Evolutionary conservation across 1,140 invertebrate species (phyloP).

Genomic region (Maconellicoccus hirsutus): DNA sequence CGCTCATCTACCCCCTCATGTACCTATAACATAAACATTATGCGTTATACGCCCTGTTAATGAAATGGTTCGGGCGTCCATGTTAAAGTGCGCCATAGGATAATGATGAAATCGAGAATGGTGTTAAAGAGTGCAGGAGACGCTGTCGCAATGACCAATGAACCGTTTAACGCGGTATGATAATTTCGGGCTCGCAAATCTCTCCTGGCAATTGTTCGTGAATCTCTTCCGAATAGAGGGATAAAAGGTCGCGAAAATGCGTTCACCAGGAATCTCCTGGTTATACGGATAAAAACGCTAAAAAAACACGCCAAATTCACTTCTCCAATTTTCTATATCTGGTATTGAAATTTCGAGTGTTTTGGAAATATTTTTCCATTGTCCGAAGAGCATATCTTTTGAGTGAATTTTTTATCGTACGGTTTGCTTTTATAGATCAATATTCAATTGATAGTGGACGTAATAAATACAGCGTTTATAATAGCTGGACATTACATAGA

Average conservation of each 20-base stretch:
- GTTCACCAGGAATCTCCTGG: too few relatives aligned
- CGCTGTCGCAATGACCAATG: background rate
- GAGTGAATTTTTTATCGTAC: background rate
- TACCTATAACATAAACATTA: background rate
- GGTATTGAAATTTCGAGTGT: slow-evolving; percentile 8
- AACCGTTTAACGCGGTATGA: background rate
- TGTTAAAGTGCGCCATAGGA: background rate
- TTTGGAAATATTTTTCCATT: background rate
- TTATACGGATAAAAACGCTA: too few relatives aligned
- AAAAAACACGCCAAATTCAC: background rate
- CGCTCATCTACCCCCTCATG: background rate
- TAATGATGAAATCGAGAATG: background rate
- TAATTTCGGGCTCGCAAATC: too few relatives aligned
- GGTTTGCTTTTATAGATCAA: background rate
- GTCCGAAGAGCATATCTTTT: background rate
- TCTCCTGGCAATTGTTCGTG: too few relatives aligned
- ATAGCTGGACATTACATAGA: too few relatives aligned
- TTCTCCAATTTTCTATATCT: background rate
- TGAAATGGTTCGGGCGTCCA: background rate
- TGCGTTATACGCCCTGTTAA: background rate
- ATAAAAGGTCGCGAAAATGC: too few relatives aligned
- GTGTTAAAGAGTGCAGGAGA: background rate
- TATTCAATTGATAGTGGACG: background rate
- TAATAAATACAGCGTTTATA: background rate
- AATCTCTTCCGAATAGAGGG: too few relatives aligned